A percentile compares a stretch with the other conserved stretches of the same genome.
phyloP scores from a whole-genome alignment of 2,113 vertebrate species.

The Chionodraco myersi region DNA sequence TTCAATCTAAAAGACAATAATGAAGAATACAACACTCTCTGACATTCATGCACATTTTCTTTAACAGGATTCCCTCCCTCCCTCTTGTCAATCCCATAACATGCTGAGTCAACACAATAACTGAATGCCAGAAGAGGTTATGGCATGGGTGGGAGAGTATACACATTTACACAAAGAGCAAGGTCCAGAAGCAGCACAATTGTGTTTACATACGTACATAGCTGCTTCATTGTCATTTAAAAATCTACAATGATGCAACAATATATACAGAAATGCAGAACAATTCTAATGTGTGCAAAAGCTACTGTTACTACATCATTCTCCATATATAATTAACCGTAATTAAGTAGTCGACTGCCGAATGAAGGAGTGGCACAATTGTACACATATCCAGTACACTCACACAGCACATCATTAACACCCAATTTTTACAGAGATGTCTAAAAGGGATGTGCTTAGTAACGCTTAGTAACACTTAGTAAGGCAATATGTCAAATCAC shows the following conservation, averaged over 20 bases:
- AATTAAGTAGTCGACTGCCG: not conserved
- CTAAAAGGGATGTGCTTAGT: slow-evolving; percentile 2
- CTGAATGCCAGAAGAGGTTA: slow-evolving; percentile 19
- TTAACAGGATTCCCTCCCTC: not conserved
- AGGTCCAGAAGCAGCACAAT: slow-evolving; percentile 43
- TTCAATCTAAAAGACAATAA: not conserved
- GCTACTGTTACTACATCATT: slow-evolving; percentile 15
- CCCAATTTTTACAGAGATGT: not conserved
- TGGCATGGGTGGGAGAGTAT: slow-evolving; percentile 30
- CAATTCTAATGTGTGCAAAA: slow-evolving; percentile 16
- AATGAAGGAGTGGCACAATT: not conserved
- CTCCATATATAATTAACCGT: slow-evolving; percentile 3
- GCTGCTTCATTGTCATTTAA: not conserved
- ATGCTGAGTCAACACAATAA: slow-evolving; percentile 45
- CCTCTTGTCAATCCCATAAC: slow-evolving; percentile 25
- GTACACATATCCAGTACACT: not conserved
- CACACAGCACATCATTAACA: not conserved
- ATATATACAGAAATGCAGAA: not conserved
- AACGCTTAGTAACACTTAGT: not conserved
- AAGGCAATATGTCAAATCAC: slow-evolving; percentile 7
- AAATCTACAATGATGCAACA: not conserved
- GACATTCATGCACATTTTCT: not conserved
- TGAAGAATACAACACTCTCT: not conserved
- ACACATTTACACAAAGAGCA: slow-evolving; percentile 61
- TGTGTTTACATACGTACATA: slow-evolving; percentile 12